These are phyloP conservation scores for Omphaloscelis lunosa DNA, from an alignment of 2,888 invertebrate species.

Conservation along the genomic window DNA sequence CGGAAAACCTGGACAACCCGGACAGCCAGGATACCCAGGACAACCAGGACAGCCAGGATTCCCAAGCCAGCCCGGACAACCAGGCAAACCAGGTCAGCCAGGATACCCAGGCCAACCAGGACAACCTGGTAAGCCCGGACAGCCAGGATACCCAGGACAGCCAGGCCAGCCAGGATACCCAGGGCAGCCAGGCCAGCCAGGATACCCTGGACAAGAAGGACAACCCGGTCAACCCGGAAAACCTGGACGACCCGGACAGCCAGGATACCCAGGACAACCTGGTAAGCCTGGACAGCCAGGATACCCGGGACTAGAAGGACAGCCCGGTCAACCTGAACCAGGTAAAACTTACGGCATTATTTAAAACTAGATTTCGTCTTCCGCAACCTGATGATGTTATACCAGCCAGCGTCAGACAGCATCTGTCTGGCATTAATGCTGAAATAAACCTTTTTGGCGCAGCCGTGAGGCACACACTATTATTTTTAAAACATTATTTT, in stretches of 20 bases:
- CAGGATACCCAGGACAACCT: constrained; percentile 19
- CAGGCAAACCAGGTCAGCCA: constrained; percentile 28
- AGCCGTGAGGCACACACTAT: no score
- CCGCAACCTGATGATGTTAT: background rate
- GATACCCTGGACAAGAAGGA: constrained; percentile 14
- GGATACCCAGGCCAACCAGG: constrained; percentile 25
- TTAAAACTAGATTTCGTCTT: background rate
- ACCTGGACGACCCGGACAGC: background rate
- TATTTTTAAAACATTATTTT: no score
- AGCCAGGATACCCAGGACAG: constrained; percentile 24
- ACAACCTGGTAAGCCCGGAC: constrained; percentile 2
- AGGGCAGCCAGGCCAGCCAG: constrained; percentile 13
- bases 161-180: constrained; percentile 27
- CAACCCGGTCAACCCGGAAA: background rate
- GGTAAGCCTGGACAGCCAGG: constrained; percentile 64
- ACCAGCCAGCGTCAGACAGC: no score
- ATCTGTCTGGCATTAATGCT: no score
- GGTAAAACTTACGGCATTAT: background rate
- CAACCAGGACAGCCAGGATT: background rate
- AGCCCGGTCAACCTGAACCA: constrained; percentile 19
- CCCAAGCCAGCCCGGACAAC: constrained; percentile 23
- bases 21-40: constrained; percentile 3
- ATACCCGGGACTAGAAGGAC: constrained; percentile 12
- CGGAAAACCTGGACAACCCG: constrained; percentile 4
- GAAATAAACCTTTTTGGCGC: no score